Evolutionary conservation across 2,888 invertebrate genomes (phyloP), one percentile per base, ranked within the genome.

Genomic region (Patella depressa): DNA sequence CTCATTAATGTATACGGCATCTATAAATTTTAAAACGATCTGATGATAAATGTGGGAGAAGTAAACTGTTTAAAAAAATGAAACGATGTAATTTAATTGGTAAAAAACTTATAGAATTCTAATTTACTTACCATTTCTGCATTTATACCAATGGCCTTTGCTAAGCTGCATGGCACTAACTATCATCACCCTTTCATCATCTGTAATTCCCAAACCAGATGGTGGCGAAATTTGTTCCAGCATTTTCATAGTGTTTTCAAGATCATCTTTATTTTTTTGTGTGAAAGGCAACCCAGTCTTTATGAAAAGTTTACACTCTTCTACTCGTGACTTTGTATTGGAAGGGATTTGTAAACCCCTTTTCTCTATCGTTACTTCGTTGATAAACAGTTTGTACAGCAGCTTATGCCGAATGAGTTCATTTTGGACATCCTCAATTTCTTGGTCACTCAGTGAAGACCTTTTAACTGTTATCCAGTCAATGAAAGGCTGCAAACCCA

Each of bases 141-240:
- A 95, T 88, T 94, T 94, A 89, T 92, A 95, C 95, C 95, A 95
- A 85, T 94, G 94, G 0, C 95, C 95, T 73, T 92, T 91, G 72
- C 86, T 90, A 59, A 94, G 85, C 0, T 93, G 93, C 80, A 95
- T 92, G 0, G 94, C 94, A 85, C 89, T 85, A 0, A 94, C 92
- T 72, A 95, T 93, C 91, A 93, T 88, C 45, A 88, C 86, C 65
- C 93, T 91, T 87, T 95, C 94, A 11, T 84, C 81, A 2, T 71
- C 93, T 91, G 87, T 94, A 94, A 24, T 81, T 76, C 19, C 92
- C 89, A 1, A 90, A 87, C 80, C 82, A 12, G 80, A 76, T 5
- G 11, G 19, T 54, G 80, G 78, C 15, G 78, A n/a, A 11, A 24
- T 2, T 9, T 54, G 7, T 19, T 74, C 54, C 54, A 78, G 9